Percentiles rank a stretch among this genome's conserved stretches.
Conservation (phyloP, 35 echinoderm and acorn worm species). For the Stichopus chloronotus region DNA sequence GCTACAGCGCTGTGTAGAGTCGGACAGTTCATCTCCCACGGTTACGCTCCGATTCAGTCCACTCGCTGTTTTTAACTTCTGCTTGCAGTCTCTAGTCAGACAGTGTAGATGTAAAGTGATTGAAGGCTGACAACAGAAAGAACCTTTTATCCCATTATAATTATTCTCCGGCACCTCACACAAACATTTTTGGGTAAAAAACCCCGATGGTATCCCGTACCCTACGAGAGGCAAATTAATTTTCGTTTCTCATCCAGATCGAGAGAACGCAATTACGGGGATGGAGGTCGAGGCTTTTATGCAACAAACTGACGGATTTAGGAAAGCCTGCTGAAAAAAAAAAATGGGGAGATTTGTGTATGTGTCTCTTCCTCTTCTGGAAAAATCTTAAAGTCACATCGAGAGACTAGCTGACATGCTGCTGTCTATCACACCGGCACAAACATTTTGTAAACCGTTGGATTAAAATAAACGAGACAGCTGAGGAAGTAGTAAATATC, state of each 20-base stretch:
- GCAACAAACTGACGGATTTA: neutral
- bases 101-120: neutral
- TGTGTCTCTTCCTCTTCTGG: neutral
- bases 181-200: neutral
- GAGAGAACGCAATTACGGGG: constrained; percentile 13
- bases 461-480: constrained; percentile 11
- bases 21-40: too few species aligned
- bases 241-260: constrained; percentile 12
- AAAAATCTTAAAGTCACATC: neutral
- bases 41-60: too few species aligned
- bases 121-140: constrained; percentile 13
- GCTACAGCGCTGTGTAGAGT: too few species aligned
- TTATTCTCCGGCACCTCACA: constrained; percentile 12
- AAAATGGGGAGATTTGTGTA: neutral
- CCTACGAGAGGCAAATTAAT: neutral
- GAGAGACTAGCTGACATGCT: neutral
- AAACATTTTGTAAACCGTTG: neutral
- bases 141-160: constrained; percentile 21
- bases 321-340: neutral
- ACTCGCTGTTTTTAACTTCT: too few species aligned
- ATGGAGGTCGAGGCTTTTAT: neutral
- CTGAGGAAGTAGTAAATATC: neutral
- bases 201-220: neutral
- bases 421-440: neutral
- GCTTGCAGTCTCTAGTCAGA: neutral